Conservation (phyloP, 2,888 invertebrate species). For the Teinopalpus imperialis region DNA sequence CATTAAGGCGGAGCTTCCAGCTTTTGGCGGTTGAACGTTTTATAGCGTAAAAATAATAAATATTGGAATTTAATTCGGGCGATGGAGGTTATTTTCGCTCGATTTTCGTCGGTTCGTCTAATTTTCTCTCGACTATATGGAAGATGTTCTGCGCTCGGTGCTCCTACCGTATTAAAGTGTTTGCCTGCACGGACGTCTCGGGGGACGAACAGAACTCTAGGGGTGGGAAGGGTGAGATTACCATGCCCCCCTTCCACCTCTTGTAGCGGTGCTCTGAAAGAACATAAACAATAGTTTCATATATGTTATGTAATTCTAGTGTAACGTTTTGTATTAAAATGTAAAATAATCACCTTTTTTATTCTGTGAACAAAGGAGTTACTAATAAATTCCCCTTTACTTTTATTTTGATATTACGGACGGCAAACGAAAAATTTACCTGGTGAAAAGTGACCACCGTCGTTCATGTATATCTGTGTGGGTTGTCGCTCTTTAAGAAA, state of each 20-base stretch:
- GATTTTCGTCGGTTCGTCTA: constrained; percentile 18
- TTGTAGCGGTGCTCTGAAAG: not conserved
- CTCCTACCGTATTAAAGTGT: constrained; percentile 52
- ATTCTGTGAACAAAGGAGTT: too few relatives aligned
- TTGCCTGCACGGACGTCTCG: constrained; percentile 43
- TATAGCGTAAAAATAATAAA: constrained; percentile 14
- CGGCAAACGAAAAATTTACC: too few relatives aligned
- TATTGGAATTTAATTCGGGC: constrained; percentile 14
- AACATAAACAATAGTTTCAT: constrained; percentile 19
- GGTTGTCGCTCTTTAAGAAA: too few relatives aligned
- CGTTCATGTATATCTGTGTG: too few relatives aligned
- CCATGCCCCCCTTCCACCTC: not conserved
- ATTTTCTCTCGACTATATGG: constrained; percentile 40
- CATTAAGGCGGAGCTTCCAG: not conserved
- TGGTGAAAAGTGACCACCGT: too few relatives aligned
- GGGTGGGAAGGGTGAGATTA: constrained; percentile 23
- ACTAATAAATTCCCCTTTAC: too few relatives aligned
- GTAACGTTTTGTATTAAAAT: not conserved
- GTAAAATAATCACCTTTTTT: not conserved
- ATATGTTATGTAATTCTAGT: constrained; percentile 9
- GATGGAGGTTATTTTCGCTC: constrained; percentile 14
- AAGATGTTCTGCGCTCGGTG: constrained; percentile 48
- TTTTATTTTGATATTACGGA: too few relatives aligned
- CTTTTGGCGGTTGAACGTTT: constrained; percentile 4
- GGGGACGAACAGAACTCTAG: constrained; percentile 29